Base-by-base conservation (phyloP, 2,888 invertebrate genomes). In the Pachliopta kotzebuea region DNA sequence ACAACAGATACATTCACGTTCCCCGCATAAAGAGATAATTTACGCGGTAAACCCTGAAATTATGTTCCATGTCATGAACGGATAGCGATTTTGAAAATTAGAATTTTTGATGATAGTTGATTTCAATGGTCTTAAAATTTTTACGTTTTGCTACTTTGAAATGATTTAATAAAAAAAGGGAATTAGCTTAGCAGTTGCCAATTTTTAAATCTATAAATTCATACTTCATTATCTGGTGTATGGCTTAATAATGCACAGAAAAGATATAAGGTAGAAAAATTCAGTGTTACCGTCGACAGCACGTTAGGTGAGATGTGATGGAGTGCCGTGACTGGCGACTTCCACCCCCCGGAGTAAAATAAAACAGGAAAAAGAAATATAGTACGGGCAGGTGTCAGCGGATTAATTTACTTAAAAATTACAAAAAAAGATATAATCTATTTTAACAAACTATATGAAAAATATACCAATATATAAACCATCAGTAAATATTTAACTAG, bases 21-120 rank as follows among this genome's bases (percentile, higher is more conserved):
- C 73, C 71, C 69, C 76, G 81, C 79, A 81, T 85, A 86, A 86
- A 86, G 85, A 88, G 86, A 87, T 87, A 85, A 88, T 88, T 87
- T 86, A 83, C 85, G 82, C 79, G 72, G 76, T 73, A 86, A 83
- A 83, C 83, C 85, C 84, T 76, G 65, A 61, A 56, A 56, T 66
- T 49, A 59, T 63, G 73, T 71, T 65, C 56, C 60, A 65, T 72
- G 69, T 61, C 31, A 70, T 11, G 57, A 64, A 75, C 62, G 66
- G 4, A 4, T 7, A 69, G 70, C 72, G 72, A 65, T 59, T 64
- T 67, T 31, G 20, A 53, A 24, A 14, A 14, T 14, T 37, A 3
- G 9, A 11, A 37, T 37, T 37, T 37, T 37, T 37, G 37, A 11
- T 37, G 3, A 3, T 14, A 14, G 1, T 14, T 14, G 2, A 37